Conservation (phyloP, 35 echinoderm and acorn worm genomes). For the Ptychodera flava region DNA sequence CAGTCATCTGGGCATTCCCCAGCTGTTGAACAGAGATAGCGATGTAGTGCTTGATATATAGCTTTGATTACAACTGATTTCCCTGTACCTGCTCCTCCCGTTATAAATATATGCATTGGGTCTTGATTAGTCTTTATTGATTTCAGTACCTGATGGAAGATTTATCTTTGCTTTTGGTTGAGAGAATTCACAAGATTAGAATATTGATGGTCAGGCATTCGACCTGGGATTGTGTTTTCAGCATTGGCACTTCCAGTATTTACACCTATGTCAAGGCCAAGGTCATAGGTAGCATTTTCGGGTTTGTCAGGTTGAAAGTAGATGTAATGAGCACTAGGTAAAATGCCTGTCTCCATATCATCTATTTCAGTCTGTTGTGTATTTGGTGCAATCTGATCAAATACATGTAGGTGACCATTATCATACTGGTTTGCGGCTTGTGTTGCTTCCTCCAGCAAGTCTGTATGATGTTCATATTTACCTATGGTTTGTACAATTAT, state of each 20-base stretch:
- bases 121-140: conserved; percentile 20
- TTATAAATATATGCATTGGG: conserved; percentile 40
- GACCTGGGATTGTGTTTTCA: no score
- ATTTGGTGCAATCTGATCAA: no score
- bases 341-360: not conserved
- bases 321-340: not conserved
- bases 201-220: conserved; percentile 13
- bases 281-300: conserved; percentile 33
- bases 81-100: no score
- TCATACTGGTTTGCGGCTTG: not conserved
- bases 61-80: no score
- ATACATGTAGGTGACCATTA: conserved; percentile 22
- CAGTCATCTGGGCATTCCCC: conserved; percentile 7
- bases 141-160: conserved; percentile 18
- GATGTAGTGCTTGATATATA: conserved; percentile 25
- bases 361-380: no score
- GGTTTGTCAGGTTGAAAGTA: not conserved
- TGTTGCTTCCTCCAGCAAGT: not conserved
- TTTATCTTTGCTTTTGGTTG: conserved; percentile 37
- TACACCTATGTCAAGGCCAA: conserved; percentile 33
- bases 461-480: conserved; percentile 15
- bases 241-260: no score
- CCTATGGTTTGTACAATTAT: conserved; percentile 3
- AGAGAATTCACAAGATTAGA: conserved; percentile 3
- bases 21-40: conserved; percentile 16